Base-by-base conservation (phyloP, 2,888 invertebrate species). In the Cephus runcator region DNA sequence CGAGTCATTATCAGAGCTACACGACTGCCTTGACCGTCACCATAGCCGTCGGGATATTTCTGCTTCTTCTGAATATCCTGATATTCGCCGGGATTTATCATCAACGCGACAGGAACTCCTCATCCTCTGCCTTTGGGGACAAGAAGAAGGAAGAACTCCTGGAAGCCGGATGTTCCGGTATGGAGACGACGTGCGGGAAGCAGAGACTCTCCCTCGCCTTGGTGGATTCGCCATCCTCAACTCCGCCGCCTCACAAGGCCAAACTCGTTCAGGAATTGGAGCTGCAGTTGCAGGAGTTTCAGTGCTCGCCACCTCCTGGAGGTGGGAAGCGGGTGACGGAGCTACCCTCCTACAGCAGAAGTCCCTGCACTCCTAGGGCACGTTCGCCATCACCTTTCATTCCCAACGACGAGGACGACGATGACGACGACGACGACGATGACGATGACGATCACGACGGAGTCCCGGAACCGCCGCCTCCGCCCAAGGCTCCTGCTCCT, bases 41-140 rank as follows among this genome's bases (percentile, higher is more conserved):
- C 0, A 96, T 97, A 81, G 96, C 96, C 1, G 96, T 97, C 12
- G 97, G 97, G 1, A 96, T 97, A 87, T 96, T 97, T 84, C 93
- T 97, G 11, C 92, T 97, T 12, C 93, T 97, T 36, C 93, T 97
- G 35, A 97, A 97, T 88, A 95, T 97, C 15, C 93, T 97, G 34
- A 97, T 98, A 84, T 97, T 97, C 87, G 97, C 97, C 73, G 97
- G 97, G 1, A 97, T 97, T 81, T 97, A 97, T 88, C 96, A 97
- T 87, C 97, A 97, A 90, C 93, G 97, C 1, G 97, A 96, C 85
- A 89, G 92, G 30, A 87, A 86, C 80, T 84, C 89, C 87, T 93
- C 85, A 4, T 82, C 88, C 11, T 83, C 85, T 69, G 82, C 83
- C 0, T 91, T 91, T 75, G 94, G 95, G 81, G 94, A 95, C 76